These are phyloP conservation scores for Plagiodera versicolora DNA, from an alignment of 2,888 invertebrate genomes.

Conservation along the genomic window DNA sequence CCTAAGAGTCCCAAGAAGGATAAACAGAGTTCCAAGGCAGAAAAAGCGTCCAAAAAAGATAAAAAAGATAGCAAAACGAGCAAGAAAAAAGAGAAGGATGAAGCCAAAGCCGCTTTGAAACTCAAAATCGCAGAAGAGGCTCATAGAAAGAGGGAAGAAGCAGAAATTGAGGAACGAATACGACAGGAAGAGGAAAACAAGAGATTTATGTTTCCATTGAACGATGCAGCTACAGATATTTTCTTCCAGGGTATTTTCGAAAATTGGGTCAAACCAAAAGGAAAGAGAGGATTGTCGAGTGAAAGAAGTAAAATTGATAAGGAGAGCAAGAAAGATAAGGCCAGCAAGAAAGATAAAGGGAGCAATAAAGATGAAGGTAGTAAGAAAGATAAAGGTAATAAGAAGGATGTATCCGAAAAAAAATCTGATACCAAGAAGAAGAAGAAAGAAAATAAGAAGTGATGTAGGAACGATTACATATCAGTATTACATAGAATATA, in stretches of 20 bases:
- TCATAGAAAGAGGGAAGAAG: slow-evolving; percentile 40
- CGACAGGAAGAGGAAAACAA: slow-evolving; percentile 44
- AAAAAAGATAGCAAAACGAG: slow-evolving; percentile 23
- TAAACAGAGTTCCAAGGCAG: slow-evolving; percentile 1
- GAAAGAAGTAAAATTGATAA: slow-evolving; percentile 15
- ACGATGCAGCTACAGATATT: slow-evolving; percentile 47
- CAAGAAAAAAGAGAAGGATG: slow-evolving; percentile 33
- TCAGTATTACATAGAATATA: too few relatives aligned
- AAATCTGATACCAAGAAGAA: too few relatives aligned
- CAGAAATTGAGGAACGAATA: slow-evolving; percentile 38
- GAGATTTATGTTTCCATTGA: slow-evolving; percentile 49
- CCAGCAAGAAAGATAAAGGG: neutral
- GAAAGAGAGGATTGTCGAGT: slow-evolving; percentile 16
- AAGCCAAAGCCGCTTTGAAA: slow-evolving; percentile 37
- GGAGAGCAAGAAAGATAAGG: slow-evolving; percentile 13
- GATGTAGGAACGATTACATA: too few relatives aligned
- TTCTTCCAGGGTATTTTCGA: slow-evolving; percentile 49
- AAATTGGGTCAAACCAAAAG: slow-evolving; percentile 42
- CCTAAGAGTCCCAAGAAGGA: slow-evolving; percentile 20
- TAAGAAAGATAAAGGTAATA: slow-evolving; percentile 12
- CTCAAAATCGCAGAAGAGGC: slow-evolving; percentile 43
- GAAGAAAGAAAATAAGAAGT: neutral
- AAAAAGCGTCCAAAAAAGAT: neutral
- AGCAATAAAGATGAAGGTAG: slow-evolving; percentile 6
- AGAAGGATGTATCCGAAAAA: slow-evolving; percentile 6